Evolutionary conservation across 2,113 vertebrate species (phyloP).

Genomic region (Channa maculata): DNA sequence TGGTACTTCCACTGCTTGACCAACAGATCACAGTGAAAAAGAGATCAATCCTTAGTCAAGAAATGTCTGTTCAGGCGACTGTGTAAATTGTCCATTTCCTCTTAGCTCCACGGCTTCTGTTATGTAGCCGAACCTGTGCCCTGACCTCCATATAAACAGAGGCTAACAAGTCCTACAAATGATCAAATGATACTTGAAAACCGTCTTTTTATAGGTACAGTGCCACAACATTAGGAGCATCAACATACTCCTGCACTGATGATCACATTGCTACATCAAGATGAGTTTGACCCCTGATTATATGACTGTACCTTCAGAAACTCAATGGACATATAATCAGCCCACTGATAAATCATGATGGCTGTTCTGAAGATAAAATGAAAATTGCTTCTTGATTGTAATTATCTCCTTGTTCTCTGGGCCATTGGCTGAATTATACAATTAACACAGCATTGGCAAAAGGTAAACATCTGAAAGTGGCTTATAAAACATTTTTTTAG

Average conservation of each 20-base stretch:
- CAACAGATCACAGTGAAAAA: too few relatives aligned
- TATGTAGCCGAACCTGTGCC: neutral
- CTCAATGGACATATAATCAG: neutral
- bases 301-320: neutral
- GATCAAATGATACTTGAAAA: conserved; percentile 34
- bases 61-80: too few relatives aligned
- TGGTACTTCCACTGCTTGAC: too few relatives aligned
- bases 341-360: conserved; percentile 20
- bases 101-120: neutral
- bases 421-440: conserved; percentile 3
- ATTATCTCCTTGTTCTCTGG: conserved; percentile 17
- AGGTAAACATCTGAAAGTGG: neutral
- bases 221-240: neutral
- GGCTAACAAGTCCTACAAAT: conserved; percentile 39
- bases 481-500: neutral
- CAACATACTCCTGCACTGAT: neutral
- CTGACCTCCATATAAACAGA: conserved; percentile 41
- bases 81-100: neutral
- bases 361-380: conserved; percentile 5
- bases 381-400: conserved; percentile 1
- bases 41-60: too few relatives aligned
- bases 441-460: neutral
- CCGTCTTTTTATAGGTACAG: neutral
- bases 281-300: conserved; percentile 19
- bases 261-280: conserved; percentile 1